These are phyloP conservation scores for Drosophila mojavensis DNA, from an alignment of 1,140 invertebrate genomes.

Conservation along the genomic window DNA sequence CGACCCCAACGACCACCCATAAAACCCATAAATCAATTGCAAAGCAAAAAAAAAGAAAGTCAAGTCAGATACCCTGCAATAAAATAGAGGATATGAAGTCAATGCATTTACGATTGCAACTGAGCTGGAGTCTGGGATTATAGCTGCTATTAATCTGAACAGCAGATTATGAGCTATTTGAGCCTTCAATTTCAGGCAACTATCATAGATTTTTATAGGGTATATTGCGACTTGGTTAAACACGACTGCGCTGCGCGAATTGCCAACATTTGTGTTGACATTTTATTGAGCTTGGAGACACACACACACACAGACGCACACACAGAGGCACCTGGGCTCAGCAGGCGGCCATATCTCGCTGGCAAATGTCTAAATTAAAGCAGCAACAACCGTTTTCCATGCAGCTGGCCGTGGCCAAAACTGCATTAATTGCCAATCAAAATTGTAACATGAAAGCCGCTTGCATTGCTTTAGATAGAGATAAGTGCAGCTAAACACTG, in stretches of 20 bases:
- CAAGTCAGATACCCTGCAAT: conserved; percentile 28
- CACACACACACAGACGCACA: conserved; percentile 1
- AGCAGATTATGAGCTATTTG: too few species aligned
- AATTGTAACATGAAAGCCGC: conserved; percentile 49
- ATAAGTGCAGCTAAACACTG: conserved; percentile 13
- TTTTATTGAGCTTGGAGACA: conserved; percentile 69
- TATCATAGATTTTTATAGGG: background rate
- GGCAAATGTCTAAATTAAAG: conserved; percentile 77
- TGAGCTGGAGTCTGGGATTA: too few species aligned
- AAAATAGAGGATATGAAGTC: background rate
- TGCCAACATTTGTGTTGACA: conserved; percentile 79
- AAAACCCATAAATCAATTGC: conserved; percentile 43
- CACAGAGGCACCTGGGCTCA: conserved; percentile 61
- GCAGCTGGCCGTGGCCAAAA: conserved; percentile 49
- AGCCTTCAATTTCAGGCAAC: too few species aligned
- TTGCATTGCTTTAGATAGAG: conserved; percentile 36
- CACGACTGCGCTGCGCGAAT: conserved; percentile 58
- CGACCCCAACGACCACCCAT: conserved; percentile 69
- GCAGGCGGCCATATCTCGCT: conserved; percentile 63
- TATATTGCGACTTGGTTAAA: conserved; percentile 37
- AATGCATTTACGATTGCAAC: background rate
- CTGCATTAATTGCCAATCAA: conserved; percentile 74
- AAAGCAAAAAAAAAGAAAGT: background rate
- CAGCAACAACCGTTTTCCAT: conserved; percentile 1
- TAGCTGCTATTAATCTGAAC: too few species aligned